These are phyloP conservation scores for Sebastes baramenuke DNA, from an alignment of 2,797 vertebrate species.

Conservation along the genomic window DNA sequence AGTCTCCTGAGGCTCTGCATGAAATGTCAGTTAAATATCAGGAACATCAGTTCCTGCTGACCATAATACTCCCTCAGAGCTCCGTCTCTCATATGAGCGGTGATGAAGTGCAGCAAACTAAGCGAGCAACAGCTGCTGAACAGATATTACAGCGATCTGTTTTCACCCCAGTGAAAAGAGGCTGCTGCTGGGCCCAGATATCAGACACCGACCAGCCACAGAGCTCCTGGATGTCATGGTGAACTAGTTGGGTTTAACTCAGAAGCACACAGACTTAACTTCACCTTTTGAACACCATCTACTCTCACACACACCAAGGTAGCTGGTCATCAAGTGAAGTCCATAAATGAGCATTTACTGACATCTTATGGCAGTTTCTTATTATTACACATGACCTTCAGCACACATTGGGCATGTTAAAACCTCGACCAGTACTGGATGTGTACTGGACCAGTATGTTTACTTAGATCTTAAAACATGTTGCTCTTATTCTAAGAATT, in stretches of 20 bases:
- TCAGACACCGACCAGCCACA: not conserved
- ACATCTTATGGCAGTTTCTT: conserved; percentile 12
- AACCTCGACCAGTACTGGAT: not conserved
- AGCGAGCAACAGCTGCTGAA: conserved; percentile 46
- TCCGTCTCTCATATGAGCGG: not conserved
- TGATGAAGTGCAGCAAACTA: conserved; percentile 15
- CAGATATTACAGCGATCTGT: conserved; percentile 34
- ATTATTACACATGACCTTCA: conserved; percentile 1
- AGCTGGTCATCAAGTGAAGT: not conserved
- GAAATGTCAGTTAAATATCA: conserved; percentile 58
- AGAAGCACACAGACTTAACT: not conserved
- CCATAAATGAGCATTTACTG: conserved; percentile 27
- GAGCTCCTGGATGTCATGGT: not conserved
- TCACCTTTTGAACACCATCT: not conserved
- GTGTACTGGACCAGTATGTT: not conserved
- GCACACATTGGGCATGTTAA: not conserved
- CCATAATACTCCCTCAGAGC: conserved; percentile 28
- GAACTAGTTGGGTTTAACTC: not conserved
- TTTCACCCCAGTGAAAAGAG: conserved; percentile 23
- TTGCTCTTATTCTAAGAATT: not conserved
- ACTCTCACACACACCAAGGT: not conserved
- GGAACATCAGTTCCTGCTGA: conserved; percentile 19
- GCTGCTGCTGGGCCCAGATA: not conserved
- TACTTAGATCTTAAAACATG: not conserved
- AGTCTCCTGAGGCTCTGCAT: conserved; percentile 4